phyloP scores from a whole-genome alignment of 2,113 vertebrate species.

The Loxodonta africana region DNA sequence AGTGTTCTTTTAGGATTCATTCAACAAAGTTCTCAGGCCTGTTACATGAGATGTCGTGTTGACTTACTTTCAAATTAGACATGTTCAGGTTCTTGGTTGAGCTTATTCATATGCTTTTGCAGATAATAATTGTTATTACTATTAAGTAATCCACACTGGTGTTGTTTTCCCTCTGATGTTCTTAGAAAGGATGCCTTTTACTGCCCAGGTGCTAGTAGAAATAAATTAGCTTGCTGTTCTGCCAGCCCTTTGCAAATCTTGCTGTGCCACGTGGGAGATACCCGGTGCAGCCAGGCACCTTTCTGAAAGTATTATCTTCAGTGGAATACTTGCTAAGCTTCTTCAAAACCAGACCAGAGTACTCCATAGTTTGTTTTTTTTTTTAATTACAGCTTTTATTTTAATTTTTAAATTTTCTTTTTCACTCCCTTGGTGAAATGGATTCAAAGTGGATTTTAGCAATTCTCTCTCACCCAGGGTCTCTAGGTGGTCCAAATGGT shows the following conservation, averaged over 20 bases:
- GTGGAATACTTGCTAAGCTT: neutral
- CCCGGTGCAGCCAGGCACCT: neutral
- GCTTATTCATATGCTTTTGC: neutral
- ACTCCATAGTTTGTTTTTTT: neutral
- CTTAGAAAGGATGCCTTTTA: slow-evolving; percentile 31
- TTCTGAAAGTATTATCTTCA: neutral
- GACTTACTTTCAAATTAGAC: neutral
- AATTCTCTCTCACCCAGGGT: neutral
- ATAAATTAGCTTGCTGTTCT: neutral
- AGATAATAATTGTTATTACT: slow-evolving; percentile 22
- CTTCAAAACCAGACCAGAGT: slow-evolving; percentile 18
- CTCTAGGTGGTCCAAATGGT: no score
- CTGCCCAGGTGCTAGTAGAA: neutral
- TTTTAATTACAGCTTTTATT: neutral
- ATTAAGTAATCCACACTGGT: neutral
- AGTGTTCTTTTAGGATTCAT: neutral
- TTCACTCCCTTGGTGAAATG: neutral
- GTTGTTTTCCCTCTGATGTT: neutral
- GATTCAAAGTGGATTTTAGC: neutral
- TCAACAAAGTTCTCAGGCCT: neutral
- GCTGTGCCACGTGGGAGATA: neutral
- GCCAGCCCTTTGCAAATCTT: neutral
- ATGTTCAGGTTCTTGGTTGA: neutral
- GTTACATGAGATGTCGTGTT: rapidly evolving
- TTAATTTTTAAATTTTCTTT: neutral